Evolutionary conservation across 2,888 invertebrate species (phyloP).

Genomic region (Frankliniella fusca): DNA sequence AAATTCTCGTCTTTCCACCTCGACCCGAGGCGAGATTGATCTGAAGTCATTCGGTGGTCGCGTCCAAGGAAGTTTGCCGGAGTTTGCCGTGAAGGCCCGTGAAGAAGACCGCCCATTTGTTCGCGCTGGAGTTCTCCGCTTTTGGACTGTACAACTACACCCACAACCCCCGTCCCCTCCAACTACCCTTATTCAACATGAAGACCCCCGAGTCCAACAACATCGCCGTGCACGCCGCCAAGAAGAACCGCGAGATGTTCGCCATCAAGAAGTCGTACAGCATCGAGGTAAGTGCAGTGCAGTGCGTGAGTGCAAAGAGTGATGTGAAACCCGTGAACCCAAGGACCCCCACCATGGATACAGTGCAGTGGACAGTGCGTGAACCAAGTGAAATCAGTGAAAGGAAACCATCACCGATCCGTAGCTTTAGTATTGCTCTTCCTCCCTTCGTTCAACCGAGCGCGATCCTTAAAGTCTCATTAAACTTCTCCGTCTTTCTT

Average conservation of each 20-base stretch:
- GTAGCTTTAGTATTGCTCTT: too few relatives aligned
- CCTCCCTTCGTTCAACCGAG: too few relatives aligned
- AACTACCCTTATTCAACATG: constrained; percentile 34
- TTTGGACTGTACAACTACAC: constrained; percentile 41
- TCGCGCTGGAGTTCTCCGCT: constrained; percentile 42
- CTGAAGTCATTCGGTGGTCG: constrained; percentile 33
- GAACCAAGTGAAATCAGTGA: neutral
- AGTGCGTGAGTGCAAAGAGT: neutral
- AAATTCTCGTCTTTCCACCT: constrained; percentile 35
- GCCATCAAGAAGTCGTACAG: constrained; percentile 96
- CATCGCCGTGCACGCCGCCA: constrained; percentile 87
- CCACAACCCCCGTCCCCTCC: constrained; percentile 34
- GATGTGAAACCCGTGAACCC: neutral
- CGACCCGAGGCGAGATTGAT: constrained; percentile 29
- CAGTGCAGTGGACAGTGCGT: constrained; percentile 28
- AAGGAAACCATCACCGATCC: too few relatives aligned
- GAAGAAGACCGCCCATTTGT: constrained; percentile 25
- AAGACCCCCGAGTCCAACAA: constrained; percentile 38
- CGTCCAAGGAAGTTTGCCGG: constrained; percentile 29
- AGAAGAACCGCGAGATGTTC: constrained; percentile 93
- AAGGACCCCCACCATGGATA: neutral
- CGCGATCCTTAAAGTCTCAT: too few relatives aligned
- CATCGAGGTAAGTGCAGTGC: constrained; percentile 75
- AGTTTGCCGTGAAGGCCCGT: constrained; percentile 27
- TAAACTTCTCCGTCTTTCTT: too few relatives aligned